Conservation (phyloP, 1,140 invertebrate species). For the Aphelinus certus region DNA sequence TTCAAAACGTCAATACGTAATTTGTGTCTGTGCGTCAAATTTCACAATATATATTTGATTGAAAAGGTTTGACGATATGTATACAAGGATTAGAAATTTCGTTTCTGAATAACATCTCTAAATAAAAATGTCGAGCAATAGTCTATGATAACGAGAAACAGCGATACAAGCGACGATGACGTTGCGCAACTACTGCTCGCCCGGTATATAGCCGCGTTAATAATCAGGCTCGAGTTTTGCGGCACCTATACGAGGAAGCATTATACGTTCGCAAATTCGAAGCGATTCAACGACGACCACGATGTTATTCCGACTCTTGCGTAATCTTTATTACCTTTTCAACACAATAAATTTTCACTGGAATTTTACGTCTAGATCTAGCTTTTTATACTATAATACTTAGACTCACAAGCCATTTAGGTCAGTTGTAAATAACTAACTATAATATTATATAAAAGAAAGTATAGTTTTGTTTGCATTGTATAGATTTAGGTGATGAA, state of each 20-base stretch:
- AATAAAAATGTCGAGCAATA: too few species aligned
- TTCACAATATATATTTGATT: too few species aligned
- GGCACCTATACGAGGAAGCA: neutral
- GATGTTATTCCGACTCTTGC: neutral
- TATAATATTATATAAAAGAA: neutral
- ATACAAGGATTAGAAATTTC: too few species aligned
- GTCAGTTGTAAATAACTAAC: neutral
- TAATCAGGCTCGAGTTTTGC: slow-evolving; percentile 16
- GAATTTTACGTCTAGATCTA: neutral
- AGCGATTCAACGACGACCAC: neutral
- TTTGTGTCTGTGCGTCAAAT: too few species aligned
- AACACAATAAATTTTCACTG: slow-evolving; percentile 4
- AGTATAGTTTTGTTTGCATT: slow-evolving; percentile 26
- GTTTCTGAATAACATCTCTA: too few species aligned
- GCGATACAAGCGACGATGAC: neutral
- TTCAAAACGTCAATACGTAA: too few species aligned
- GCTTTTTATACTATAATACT: neutral
- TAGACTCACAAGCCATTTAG: too few species aligned
- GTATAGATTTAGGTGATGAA: too few species aligned
- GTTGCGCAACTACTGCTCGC: slow-evolving; percentile 1
- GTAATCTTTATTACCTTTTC: slow-evolving; percentile 7
- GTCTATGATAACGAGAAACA: slow-evolving; percentile 4
- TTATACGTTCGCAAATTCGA: neutral
- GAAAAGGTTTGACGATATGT: too few species aligned
- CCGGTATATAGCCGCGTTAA: slow-evolving; percentile 11